These are phyloP conservation scores for Salticus scenicus DNA, from an alignment of 2,888 invertebrate genomes.

Conservation along the genomic window DNA sequence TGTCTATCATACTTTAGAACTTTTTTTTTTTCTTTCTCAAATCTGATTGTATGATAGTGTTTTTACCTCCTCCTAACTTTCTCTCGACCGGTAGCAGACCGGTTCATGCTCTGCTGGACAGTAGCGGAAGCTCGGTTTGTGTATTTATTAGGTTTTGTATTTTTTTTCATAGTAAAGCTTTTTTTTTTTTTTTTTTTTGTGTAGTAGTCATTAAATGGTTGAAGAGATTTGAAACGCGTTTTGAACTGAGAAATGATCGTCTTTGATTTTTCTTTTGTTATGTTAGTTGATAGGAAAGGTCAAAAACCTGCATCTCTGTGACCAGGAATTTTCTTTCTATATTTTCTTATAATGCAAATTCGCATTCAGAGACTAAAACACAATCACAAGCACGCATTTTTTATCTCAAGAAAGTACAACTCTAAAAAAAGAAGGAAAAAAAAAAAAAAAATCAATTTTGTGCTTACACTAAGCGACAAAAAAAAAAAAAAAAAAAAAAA, in stretches of 20 bases:
- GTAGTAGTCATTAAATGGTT: conserved; percentile 45
- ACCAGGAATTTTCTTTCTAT: neutral
- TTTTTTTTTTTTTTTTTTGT: conserved; percentile 24
- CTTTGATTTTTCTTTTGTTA: neutral
- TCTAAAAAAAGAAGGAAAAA: too few species aligned
- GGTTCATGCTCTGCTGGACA: neutral
- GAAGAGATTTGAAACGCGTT: neutral
- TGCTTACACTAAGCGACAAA: too few species aligned
- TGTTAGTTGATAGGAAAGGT: neutral
- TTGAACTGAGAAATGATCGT: neutral
- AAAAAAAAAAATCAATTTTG: too few species aligned
- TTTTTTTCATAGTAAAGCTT: neutral
- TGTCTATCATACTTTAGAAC: neutral
- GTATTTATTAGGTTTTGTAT: conserved; percentile 26
- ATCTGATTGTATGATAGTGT: neutral
- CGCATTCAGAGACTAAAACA: too few species aligned
- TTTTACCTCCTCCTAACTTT: neutral
- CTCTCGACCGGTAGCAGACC: neutral
- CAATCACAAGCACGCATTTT: too few species aligned
- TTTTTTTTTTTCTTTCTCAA: neutral
- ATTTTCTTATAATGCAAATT: too few species aligned
- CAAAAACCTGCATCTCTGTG: neutral
- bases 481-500: too few species aligned
- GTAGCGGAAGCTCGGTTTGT: conserved; percentile 42
- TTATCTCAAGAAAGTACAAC: too few species aligned